phyloP scores from a whole-genome alignment of 2,797 vertebrate genomes.

The Agapornis canus region DNA sequence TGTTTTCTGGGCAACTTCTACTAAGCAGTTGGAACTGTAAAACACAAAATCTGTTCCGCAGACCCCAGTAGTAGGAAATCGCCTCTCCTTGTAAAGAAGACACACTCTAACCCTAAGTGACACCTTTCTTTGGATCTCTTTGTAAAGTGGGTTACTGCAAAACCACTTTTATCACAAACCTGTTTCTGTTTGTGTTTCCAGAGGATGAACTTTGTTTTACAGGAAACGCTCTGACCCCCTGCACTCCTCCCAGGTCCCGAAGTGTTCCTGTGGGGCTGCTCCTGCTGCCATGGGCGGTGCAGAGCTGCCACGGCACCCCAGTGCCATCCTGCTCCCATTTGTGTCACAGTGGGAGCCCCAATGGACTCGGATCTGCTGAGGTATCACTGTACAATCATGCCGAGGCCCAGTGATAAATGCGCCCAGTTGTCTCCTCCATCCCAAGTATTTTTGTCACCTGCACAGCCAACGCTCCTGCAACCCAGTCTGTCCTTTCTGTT shows the following conservation, averaged over 20 bases:
- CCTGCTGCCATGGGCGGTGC: accelerated
- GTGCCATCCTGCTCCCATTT: accelerated
- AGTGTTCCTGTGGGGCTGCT: neutral
- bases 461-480: neutral
- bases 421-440: neutral
- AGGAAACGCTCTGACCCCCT: neutral
- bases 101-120: neutral
- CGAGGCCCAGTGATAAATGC: accelerated
- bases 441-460: neutral
- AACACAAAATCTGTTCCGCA: neutral
- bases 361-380: accelerated
- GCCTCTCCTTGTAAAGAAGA: neutral
- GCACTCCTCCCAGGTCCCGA: neutral
- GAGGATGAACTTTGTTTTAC: neutral
- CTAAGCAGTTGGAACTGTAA: neutral
- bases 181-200: neutral
- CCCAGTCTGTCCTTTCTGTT: neutral
- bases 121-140: neutral
- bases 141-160: neutral
- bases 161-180: neutral
- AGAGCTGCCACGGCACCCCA: neutral
- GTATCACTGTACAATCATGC: neutral
- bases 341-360: no score
- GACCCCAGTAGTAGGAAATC: neutral
- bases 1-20: neutral